These are phyloP conservation scores for Melanotus villosus DNA, from an alignment of 2,888 invertebrate species.

Conservation along the genomic window DNA sequence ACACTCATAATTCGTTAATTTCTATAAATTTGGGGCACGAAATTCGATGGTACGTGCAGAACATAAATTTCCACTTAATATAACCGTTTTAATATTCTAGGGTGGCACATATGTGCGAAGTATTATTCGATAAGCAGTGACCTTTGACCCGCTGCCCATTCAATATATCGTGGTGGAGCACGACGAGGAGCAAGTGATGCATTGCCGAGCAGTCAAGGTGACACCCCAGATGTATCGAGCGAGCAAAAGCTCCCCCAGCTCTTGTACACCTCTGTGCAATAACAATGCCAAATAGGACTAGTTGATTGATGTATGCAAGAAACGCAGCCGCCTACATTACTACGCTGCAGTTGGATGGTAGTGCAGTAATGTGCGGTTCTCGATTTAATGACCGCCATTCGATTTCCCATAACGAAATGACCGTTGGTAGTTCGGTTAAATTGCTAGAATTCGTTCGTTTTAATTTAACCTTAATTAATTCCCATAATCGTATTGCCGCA, in stretches of 20 bases:
- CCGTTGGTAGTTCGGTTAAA: constrained; percentile 11
- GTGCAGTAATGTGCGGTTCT: constrained; percentile 27
- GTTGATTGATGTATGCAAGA: constrained; percentile 59
- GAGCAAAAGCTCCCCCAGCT: constrained; percentile 34
- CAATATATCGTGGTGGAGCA: constrained; percentile 35
- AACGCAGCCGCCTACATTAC: constrained; percentile 48
- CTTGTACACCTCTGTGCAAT: constrained; percentile 45
- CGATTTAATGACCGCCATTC: constrained; percentile 43
- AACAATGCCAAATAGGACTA: constrained; percentile 51
- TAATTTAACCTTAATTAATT: constrained; percentile 3
- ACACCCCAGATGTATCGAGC: constrained; percentile 61
- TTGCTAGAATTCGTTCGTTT: constrained; percentile 1
- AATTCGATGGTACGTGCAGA: not conserved
- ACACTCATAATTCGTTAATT: not conserved
- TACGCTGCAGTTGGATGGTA: constrained; percentile 15
- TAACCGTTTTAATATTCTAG: constrained; percentile 30
- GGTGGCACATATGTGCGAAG: constrained; percentile 29
- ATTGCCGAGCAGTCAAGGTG: constrained; percentile 62
- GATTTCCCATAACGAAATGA: constrained; percentile 31
- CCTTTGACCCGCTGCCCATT: constrained; percentile 36
- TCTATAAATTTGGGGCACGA: not conserved
- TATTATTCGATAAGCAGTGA: constrained; percentile 36
- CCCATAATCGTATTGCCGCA: not conserved
- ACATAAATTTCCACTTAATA: constrained; percentile 28
- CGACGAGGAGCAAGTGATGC: constrained; percentile 57